Evolutionary conservation across 2,113 vertebrate genomes (phyloP).

Genomic region (Formicarius rufipectus): DNA sequence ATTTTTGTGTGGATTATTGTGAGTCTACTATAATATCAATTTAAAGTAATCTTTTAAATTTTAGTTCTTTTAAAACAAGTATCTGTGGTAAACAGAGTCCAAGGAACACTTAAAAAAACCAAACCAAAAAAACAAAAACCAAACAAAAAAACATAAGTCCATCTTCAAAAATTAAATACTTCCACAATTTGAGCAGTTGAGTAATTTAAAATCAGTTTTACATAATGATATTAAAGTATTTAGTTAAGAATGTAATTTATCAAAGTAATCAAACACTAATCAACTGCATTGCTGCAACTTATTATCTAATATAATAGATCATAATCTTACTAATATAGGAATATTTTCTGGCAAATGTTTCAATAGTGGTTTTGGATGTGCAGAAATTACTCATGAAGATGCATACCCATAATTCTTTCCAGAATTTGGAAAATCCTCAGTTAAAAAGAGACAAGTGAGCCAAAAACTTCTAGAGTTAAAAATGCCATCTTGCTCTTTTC

Average conservation of each 20-base stretch:
- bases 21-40: neutral
- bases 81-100: neutral
- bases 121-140: no score
- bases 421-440: neutral
- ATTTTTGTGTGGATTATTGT: neutral
- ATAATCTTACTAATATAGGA: neutral
- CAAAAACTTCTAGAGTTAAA: neutral
- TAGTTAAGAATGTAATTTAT: neutral
- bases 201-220: neutral
- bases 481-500: neutral
- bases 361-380: neutral
- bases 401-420: neutral
- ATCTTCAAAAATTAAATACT: neutral
- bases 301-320: neutral
- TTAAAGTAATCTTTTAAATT: neutral
- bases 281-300: neutral
- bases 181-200: neutral
- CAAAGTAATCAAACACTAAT: neutral
- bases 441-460: neutral
- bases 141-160: neutral
- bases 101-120: neutral
- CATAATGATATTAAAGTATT: neutral
- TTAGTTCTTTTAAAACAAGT: neutral
- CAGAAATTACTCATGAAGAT: neutral
- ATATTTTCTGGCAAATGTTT: neutral